A percentile compares a stretch with the other conserved stretches of the same genome.
phyloP scores from a whole-genome alignment of 1,140 invertebrate species.

The Chelonus insularis region DNA sequence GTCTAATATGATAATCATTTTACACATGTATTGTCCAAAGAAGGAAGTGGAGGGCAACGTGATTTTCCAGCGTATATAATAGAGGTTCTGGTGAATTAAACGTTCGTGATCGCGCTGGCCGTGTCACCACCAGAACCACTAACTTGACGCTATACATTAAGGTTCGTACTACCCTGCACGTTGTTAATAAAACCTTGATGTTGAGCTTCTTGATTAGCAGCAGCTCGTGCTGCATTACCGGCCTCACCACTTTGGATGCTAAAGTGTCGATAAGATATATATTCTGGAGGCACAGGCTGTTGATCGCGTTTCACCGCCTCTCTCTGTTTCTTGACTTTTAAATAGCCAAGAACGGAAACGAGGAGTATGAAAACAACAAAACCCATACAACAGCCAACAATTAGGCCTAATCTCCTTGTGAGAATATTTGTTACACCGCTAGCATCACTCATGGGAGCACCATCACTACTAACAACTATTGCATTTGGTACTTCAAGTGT shows the following conservation, averaged over 20 bases:
- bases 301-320: slow-evolving; percentile 70
- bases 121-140: slow-evolving; percentile 21
- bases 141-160: slow-evolving; percentile 45
- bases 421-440: slow-evolving; percentile 67
- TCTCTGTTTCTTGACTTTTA: slow-evolving; percentile 82
- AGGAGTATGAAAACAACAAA: slow-evolving; percentile 82
- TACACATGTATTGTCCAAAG: too few relatives aligned
- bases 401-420: slow-evolving; percentile 77
- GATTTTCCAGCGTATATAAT: slow-evolving; percentile 2
- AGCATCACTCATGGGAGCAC: slow-evolving; percentile 67
- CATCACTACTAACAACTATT: slow-evolving; percentile 56
- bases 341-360: slow-evolving; percentile 78
- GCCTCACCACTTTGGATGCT: slow-evolving; percentile 54
- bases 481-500: slow-evolving; percentile 71
- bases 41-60: slow-evolving; percentile 17
- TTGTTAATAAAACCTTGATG: slow-evolving; percentile 39
- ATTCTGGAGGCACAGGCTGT: slow-evolving; percentile 64
- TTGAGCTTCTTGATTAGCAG: slow-evolving; percentile 37
- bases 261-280: slow-evolving; percentile 73
- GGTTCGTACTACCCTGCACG: slow-evolving; percentile 33
- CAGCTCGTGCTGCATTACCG: slow-evolving; percentile 31
- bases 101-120: slow-evolving; percentile 10
- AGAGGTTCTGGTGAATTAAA: neutral
- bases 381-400: slow-evolving; percentile 82
- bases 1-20: too few relatives aligned